phyloP scores from a whole-genome alignment of 1,140 invertebrate genomes.

The Nymphalis io region DNA sequence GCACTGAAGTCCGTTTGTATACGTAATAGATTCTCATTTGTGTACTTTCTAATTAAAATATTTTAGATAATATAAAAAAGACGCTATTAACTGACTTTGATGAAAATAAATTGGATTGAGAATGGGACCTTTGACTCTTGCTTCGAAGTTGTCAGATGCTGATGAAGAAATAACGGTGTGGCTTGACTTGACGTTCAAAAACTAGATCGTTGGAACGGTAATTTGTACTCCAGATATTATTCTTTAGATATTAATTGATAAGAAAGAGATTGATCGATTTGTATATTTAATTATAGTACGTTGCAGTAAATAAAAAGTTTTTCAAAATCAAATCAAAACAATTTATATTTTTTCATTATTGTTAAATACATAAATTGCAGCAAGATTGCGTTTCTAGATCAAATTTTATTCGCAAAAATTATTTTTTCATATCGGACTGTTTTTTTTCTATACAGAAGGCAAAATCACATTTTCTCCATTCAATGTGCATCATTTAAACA shows the following conservation, averaged over 20 bases:
- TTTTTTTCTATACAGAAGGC: no score
- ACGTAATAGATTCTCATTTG: slow-evolving; percentile 69
- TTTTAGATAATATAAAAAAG: slow-evolving; percentile 53
- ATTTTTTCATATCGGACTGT: no score
- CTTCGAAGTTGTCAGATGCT: slow-evolving; percentile 42
- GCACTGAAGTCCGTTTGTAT: slow-evolving; percentile 47
- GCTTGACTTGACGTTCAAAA: slow-evolving; percentile 12
- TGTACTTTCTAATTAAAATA: slow-evolving; percentile 75
- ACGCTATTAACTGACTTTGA: slow-evolving; percentile 44
- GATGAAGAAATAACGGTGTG: slow-evolving; percentile 45
- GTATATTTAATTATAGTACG: neutral
- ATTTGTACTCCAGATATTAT: neutral
- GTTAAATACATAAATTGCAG: no score
- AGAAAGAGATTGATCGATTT: slow-evolving; percentile 4
- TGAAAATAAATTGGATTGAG: slow-evolving; percentile 62
- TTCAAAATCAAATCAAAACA: no score
- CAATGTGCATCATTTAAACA: neutral
- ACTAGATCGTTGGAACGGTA: slow-evolving; percentile 21
- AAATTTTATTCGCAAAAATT: no score
- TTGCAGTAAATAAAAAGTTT: no score
- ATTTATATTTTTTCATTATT: no score
- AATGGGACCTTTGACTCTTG: slow-evolving; percentile 44
- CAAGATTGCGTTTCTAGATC: no score
- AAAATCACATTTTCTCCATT: no score
- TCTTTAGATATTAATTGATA: slow-evolving; percentile 2